A percentile compares a stretch with the other conserved stretches of the same genome.
Conservation (phyloP, 2,797 vertebrate genomes). For the Malacoraja senta region DNA sequence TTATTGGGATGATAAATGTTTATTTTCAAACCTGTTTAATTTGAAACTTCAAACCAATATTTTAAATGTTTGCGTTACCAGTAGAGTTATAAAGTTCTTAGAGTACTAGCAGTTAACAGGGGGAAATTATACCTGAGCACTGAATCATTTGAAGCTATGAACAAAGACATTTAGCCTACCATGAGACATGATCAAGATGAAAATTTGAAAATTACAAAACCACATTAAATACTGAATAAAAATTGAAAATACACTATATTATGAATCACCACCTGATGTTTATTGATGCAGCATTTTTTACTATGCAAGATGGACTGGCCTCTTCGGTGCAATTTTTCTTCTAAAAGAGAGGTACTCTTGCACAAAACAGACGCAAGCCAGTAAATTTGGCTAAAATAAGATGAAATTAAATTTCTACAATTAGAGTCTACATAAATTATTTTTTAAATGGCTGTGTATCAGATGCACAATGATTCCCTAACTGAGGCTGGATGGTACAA, state of each 20-base stretch:
- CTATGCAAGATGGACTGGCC: not conserved
- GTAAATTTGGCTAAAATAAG: not conserved
- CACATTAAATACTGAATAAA: not conserved
- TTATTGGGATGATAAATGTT: not conserved
- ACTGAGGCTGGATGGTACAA: not conserved
- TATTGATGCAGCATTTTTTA: not conserved
- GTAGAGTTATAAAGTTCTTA: not conserved
- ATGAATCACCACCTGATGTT: not conserved
- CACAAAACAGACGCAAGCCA: not conserved
- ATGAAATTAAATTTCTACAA: not conserved
- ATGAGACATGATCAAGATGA: not conserved
- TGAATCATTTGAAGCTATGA: not conserved
- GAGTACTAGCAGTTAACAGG: not conserved
- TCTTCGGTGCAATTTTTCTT: not conserved
- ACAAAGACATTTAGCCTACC: not conserved
- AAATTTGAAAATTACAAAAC: not conserved
- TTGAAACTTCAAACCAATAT: not conserved
- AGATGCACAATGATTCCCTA: not conserved
- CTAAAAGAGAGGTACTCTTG: not conserved
- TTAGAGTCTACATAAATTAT: not conserved
- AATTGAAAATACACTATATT: not conserved
- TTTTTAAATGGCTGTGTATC: not conserved
- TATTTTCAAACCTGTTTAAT: not conserved
- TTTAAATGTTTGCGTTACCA: not conserved
- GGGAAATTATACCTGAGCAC: not conserved